Evolutionary conservation across 2,888 invertebrate genomes (phyloP).

Genomic region (Drosophila pseudotakahashii): DNA sequence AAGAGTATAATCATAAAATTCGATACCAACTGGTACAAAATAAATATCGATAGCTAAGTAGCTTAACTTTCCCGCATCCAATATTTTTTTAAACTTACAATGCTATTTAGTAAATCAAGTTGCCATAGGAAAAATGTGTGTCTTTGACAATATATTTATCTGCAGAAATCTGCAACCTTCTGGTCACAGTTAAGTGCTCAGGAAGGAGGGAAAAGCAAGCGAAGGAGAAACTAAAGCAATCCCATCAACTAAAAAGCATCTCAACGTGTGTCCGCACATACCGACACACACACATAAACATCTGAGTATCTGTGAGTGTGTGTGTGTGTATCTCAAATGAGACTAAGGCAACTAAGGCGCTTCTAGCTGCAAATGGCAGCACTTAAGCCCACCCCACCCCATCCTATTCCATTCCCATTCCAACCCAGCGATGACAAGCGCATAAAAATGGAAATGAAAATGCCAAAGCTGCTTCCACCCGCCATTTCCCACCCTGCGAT

Average conservation of each 20-base stretch:
- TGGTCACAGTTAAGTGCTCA: conserved; percentile 59
- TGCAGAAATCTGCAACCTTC: conserved; percentile 49
- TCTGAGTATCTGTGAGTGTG: conserved; percentile 9
- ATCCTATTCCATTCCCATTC: conserved; percentile 12
- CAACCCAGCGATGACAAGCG: conserved; percentile 61
- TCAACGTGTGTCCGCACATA: conserved; percentile 55
- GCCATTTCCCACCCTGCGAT: conserved; percentile 6
- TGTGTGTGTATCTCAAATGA: conserved; percentile 58
- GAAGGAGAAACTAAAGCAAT: conserved; percentile 66
- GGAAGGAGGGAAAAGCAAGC: conserved; percentile 15
- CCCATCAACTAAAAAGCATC: conserved; percentile 79
- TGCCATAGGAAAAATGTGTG: conserved; percentile 10
- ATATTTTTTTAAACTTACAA: conserved; percentile 3
- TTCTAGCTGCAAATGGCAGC: conserved; percentile 76
- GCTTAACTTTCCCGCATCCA: no score
- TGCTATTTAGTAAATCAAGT: conserved; percentile 5
- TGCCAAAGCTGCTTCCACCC: conserved; percentile 56
- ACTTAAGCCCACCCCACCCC: conserved; percentile 60
- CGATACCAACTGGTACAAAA: neutral
- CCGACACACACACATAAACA: conserved; percentile 14
- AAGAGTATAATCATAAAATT: no score
- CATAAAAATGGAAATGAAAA: conserved; percentile 80
- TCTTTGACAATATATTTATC: conserved; percentile 24
- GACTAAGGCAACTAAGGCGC: conserved; percentile 65
- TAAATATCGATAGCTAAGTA: neutral